Conservation (phyloP, 1,140 invertebrate species). For the Saccostrea glomerata region DNA sequence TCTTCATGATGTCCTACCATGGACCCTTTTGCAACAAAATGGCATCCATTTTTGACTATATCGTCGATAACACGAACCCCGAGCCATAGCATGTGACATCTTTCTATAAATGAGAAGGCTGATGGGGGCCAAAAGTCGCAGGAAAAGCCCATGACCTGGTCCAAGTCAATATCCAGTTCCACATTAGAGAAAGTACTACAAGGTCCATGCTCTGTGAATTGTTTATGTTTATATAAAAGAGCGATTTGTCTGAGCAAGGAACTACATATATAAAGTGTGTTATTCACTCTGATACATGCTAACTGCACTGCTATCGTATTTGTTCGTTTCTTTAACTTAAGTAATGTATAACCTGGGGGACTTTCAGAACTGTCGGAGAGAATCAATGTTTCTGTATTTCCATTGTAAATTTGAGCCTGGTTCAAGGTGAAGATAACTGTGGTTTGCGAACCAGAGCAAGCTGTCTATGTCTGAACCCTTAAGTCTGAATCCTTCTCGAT, state of each 20-base stretch:
- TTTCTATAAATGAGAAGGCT: background rate
- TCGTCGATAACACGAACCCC: background rate
- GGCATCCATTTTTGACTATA: slow-evolving; percentile 11
- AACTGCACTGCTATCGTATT: background rate
- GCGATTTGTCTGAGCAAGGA: background rate
- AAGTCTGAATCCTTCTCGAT: too few species aligned
- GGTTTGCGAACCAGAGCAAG: too few species aligned
- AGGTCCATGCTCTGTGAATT: too few species aligned
- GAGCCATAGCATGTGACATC: background rate
- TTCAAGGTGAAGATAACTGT: too few species aligned
- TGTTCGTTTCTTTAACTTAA: background rate
- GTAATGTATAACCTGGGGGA: background rate
- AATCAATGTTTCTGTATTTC: background rate
- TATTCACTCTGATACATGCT: background rate
- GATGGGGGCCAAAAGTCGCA: background rate
- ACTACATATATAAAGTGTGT: background rate
- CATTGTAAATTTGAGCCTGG: too few species aligned
- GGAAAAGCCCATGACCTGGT: too few species aligned
- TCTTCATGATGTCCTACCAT: background rate
- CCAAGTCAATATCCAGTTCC: too few species aligned
- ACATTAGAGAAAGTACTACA: too few species aligned
- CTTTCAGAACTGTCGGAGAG: background rate
- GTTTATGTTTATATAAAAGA: too few species aligned
- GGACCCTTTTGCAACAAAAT: slow-evolving; percentile 29
- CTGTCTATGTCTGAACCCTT: too few species aligned